These are phyloP conservation scores for Sebastiscus tertius DNA, from an alignment of 2,797 vertebrate species.

Conservation along the genomic window DNA sequence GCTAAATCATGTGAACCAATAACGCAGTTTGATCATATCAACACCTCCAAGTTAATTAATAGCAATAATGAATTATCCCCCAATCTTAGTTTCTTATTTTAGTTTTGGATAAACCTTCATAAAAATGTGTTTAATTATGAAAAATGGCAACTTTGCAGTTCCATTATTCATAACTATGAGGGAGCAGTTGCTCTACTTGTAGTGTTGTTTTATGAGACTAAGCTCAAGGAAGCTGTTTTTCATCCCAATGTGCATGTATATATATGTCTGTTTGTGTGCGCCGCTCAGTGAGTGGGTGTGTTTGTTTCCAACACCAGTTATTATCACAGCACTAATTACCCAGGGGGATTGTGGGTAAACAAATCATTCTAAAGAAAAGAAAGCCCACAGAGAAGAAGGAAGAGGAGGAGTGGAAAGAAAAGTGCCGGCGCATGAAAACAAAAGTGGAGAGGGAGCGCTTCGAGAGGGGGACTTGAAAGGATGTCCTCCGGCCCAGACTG, in stretches of 20 bases:
- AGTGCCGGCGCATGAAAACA: slow-evolving; percentile 25
- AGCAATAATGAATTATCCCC: neutral
- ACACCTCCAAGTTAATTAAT: neutral
- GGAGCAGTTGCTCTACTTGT: neutral
- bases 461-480: slow-evolving; percentile 33
- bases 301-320: slow-evolving; percentile 77
- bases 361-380: slow-evolving; percentile 73
- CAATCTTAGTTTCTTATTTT: neutral
- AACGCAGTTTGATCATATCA: neutral
- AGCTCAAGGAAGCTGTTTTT: slow-evolving; percentile 45
- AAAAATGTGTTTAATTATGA: neutral
- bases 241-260: neutral
- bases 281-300: slow-evolving; percentile 65
- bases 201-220: slow-evolving; percentile 5
- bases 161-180: neutral
- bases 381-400: slow-evolving; percentile 45
- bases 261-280: slow-evolving; percentile 7
- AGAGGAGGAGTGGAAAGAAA: neutral
- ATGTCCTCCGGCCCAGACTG: slow-evolving; percentile 35
- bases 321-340: slow-evolving; percentile 79
- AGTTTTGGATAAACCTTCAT: neutral
- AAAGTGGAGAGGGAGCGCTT: slow-evolving; percentile 24
- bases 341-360: slow-evolving; percentile 78
- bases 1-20: neutral
- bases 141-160: neutral